These are phyloP conservation scores for Psilopogon haemacephalus DNA, from an alignment of 2,113 vertebrate species.

Conservation along the genomic window DNA sequence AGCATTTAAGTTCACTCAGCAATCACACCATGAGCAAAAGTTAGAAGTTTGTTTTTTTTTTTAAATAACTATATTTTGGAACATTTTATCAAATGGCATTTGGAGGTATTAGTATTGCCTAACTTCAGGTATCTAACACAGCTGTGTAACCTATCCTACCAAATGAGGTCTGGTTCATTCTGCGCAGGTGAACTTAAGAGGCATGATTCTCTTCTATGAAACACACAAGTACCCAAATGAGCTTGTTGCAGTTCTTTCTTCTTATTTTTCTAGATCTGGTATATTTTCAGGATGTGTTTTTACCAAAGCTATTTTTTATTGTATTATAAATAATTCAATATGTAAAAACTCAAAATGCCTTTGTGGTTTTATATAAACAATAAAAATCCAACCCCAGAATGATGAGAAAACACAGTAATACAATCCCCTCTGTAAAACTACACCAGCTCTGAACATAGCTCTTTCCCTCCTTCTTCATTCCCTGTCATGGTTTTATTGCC, in stretches of 20 bases:
- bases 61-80: not conserved
- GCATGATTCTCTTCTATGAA: not conserved
- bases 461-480: not conserved
- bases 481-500: too few species aligned
- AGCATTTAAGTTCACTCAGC: not conserved
- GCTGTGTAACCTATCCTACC: not conserved
- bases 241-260: not conserved
- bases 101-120: not conserved
- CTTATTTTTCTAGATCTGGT: not conserved
- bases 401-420: fast-evolving
- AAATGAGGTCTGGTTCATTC: not conserved
- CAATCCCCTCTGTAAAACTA: not conserved
- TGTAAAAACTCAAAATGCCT: fast-evolving
- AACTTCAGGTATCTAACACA: not conserved
- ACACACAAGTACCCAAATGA: fast-evolving
- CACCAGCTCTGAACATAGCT: fast-evolving
- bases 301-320: not conserved
- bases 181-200: not conserved
- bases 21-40: not conserved
- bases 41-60: not conserved
- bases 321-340: not conserved
- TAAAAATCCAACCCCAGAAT: not conserved
- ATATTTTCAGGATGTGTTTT: not conserved
- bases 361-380: not conserved
- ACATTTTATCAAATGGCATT: not conserved